Percentiles rank a stretch among this genome's conserved stretches.
phyloP scores from a whole-genome alignment of 2,888 invertebrate genomes.

The Patella pellucida region DNA sequence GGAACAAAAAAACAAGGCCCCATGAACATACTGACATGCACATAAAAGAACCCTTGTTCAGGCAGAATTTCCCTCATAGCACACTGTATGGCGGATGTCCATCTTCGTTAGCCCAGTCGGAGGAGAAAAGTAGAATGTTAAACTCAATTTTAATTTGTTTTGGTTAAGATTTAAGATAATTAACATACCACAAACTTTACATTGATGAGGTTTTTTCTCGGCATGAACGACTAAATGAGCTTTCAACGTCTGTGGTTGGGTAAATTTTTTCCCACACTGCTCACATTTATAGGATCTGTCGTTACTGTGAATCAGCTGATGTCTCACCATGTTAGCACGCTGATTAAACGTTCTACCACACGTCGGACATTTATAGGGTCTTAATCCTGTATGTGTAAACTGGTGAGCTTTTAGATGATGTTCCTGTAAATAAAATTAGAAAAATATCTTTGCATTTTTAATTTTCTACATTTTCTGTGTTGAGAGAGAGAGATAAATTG shows the following conservation, averaged over 20 bases:
- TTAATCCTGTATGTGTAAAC: constrained; percentile 70
- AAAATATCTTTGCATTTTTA: too few relatives aligned
- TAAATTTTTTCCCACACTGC: constrained; percentile 69
- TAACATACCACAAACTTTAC: constrained; percentile 68
- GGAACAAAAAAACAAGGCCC: too few relatives aligned
- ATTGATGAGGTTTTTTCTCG: constrained; percentile 70
- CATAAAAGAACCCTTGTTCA: too few relatives aligned
- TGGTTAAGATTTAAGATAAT: not conserved
- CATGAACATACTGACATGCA: too few relatives aligned
- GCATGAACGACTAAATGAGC: constrained; percentile 71
- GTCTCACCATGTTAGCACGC: constrained; percentile 71
- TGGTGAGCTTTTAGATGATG: constrained; percentile 71
- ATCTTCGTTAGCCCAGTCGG: too few relatives aligned
- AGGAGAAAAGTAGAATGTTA: too few relatives aligned
- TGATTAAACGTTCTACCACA: constrained; percentile 70
- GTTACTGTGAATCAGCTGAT: constrained; percentile 68
- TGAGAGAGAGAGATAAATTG: too few relatives aligned
- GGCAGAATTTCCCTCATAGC: too few relatives aligned
- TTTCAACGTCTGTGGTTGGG: constrained; percentile 71
- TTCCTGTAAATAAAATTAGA: constrained; percentile 51
- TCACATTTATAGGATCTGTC: constrained; percentile 68
- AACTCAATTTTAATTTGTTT: too few relatives aligned
- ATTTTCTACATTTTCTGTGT: too few relatives aligned
- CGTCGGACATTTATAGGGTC: constrained; percentile 66
- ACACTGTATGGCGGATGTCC: too few relatives aligned